Percentiles rank a stretch among this genome's conserved stretches.
Conservation (phyloP, 2,888 invertebrate species). For the Agapetus fuscipes region DNA sequence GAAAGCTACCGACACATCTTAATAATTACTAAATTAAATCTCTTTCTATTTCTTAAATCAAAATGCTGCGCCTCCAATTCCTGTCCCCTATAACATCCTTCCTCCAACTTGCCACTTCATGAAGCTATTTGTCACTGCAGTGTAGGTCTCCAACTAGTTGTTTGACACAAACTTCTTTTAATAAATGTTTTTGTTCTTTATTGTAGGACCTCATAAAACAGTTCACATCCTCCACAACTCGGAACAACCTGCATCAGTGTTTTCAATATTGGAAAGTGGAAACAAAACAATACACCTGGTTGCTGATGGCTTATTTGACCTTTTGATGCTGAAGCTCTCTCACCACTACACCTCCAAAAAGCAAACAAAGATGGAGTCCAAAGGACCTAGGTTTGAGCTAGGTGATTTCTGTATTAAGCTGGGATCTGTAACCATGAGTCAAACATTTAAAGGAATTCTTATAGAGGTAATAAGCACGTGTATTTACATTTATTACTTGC, state of each 20-base stretch:
- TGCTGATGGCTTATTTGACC: conserved; percentile 84
- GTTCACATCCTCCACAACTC: conserved; percentile 93
- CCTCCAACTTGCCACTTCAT: no score
- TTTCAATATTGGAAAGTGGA: conserved; percentile 82
- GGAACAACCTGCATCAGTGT: conserved; percentile 90
- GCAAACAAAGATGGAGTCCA: conserved; percentile 79
- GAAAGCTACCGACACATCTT: no score
- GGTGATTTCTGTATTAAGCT: conserved; percentile 92
- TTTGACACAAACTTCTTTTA: no score
- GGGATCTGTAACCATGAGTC: conserved; percentile 86
- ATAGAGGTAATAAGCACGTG: conserved; percentile 57
- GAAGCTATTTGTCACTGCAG: no score
- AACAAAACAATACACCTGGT: conserved; percentile 78
- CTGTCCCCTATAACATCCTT: no score
- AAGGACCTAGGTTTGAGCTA: conserved; percentile 78
- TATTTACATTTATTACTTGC: no score
- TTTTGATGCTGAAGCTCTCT: conserved; percentile 82
- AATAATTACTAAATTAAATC: no score
- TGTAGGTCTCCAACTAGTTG: no score
- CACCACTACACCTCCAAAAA: conserved; percentile 85
- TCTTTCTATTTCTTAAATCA: no score
- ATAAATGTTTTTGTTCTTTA: no score
- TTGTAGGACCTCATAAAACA: conserved; percentile 62
- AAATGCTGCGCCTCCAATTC: no score
- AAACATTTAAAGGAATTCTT: conserved; percentile 86